Evolutionary conservation across 2,888 invertebrate genomes (phyloP).

Genomic region (Luperina nickerlii): DNA sequence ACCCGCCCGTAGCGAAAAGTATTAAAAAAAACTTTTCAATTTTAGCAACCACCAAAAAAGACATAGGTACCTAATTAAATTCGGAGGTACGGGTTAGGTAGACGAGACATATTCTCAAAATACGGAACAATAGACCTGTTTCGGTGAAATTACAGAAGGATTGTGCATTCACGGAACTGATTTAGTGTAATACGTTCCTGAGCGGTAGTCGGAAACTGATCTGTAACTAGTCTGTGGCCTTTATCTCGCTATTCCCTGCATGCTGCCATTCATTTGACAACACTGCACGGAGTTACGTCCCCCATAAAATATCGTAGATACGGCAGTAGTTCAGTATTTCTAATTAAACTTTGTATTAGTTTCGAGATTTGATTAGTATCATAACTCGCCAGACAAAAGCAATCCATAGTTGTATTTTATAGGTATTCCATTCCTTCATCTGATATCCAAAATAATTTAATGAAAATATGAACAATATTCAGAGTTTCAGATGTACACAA

Average conservation of each 20-base stretch:
- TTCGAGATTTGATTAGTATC: conserved; percentile 53
- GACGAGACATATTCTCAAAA: conserved; percentile 35
- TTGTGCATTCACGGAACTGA: conserved; percentile 66
- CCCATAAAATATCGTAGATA: conserved; percentile 52
- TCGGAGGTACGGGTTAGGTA: conserved; percentile 40
- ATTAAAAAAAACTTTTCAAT: conserved; percentile 60
- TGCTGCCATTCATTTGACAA: conserved; percentile 72
- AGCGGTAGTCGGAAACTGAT: conserved; percentile 71
- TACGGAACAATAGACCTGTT: conserved; percentile 44
- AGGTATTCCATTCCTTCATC: conserved; percentile 15
- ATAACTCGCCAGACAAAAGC: conserved; percentile 49
- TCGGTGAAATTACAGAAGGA: conserved; percentile 60
- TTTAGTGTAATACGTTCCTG: conserved; percentile 73
- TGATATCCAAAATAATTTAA: conserved; percentile 29
- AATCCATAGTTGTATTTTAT: conserved; percentile 28
- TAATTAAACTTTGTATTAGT: conserved; percentile 55
- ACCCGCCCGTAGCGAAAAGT: conserved; percentile 48
- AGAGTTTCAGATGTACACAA: conserved; percentile 2
- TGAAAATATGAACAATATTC: conserved; percentile 26
- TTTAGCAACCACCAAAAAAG: conserved; percentile 58
- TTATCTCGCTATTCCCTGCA: conserved; percentile 67
- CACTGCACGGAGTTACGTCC: conserved; percentile 56
- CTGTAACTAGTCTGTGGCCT: conserved; percentile 71
- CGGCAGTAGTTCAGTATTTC: conserved; percentile 45
- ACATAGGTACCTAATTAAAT: conserved; percentile 55